Evolutionary conservation across 2,888 invertebrate species (phyloP).

Genomic region (Protophormia terraenovae): DNA sequence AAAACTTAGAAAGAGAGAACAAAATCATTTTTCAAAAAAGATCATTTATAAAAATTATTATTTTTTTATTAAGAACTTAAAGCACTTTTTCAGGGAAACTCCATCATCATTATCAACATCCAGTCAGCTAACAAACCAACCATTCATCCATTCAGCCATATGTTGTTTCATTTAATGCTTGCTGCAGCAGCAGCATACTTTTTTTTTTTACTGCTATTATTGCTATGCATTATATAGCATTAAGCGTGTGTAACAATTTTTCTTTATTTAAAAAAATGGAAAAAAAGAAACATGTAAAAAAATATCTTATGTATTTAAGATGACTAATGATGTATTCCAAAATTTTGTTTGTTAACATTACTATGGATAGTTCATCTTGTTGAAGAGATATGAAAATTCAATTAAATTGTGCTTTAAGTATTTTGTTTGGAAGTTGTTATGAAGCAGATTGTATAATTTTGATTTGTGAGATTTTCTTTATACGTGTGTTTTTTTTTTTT

Average conservation of each 20-base stretch:
- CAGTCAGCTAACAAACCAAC: not conserved
- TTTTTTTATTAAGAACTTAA: not conserved
- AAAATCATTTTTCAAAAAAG: constrained; percentile 47
- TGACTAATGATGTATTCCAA: constrained; percentile 64
- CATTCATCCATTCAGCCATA: constrained; percentile 29
- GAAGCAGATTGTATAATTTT: constrained; percentile 41
- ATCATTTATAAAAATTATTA: constrained; percentile 65
- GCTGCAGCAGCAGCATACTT: not conserved
- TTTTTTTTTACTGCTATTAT: not conserved
- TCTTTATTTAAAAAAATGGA: not conserved
- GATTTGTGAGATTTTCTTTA: constrained; percentile 43
- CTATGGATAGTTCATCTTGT: constrained; percentile 27
- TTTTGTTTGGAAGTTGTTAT: constrained; percentile 32
- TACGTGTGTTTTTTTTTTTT: constrained; percentile 32
- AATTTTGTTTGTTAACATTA: constrained; percentile 42
- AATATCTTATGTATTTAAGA: constrained; percentile 33
- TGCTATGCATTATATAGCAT: not conserved
- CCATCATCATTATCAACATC: constrained; percentile 20
- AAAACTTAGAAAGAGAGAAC: not conserved
- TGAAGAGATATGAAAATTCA: constrained; percentile 54
- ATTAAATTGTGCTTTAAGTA: constrained; percentile 55
- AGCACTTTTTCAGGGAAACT: constrained; percentile 36
- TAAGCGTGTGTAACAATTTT: constrained; percentile 25
- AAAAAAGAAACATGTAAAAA: not conserved
- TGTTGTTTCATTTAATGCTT: constrained; percentile 36